A percentile compares a stretch with the other conserved stretches of the same genome.
These are phyloP conservation scores for Dissostichus mawsoni DNA, from an alignment of 2,113 vertebrate species.

Conservation along the genomic window DNA sequence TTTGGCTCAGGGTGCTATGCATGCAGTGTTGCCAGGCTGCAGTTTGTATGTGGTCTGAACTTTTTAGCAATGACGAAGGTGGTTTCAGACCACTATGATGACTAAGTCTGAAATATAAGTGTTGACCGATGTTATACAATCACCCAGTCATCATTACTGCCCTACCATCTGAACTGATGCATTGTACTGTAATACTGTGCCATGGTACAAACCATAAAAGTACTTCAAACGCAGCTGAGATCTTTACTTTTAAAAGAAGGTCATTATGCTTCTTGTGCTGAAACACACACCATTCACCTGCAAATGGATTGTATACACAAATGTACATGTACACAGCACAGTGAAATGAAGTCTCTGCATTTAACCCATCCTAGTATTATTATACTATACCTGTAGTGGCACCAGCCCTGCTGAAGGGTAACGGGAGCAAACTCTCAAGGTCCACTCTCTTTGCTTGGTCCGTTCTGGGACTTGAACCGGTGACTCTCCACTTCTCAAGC, in stretches of 20 bases:
- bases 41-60: slow-evolving; percentile 37
- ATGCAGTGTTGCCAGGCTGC: slow-evolving; percentile 23
- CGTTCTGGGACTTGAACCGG: too few relatives aligned
- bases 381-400: too few relatives aligned
- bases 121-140: slow-evolving; percentile 38
- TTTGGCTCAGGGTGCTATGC: neutral
- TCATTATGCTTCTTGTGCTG: slow-evolving; percentile 10
- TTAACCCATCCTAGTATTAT: too few relatives aligned
- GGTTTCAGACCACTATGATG: slow-evolving; percentile 34
- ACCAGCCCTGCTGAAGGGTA: too few relatives aligned
- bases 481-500: too few relatives aligned
- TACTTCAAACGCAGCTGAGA: slow-evolving; percentile 16
- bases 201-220: neutral
- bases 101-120: slow-evolving; percentile 30
- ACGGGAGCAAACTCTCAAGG: too few relatives aligned
- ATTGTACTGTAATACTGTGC: slow-evolving; percentile 28
- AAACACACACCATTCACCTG: slow-evolving; percentile 13
- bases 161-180: slow-evolving; percentile 33
- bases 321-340: too few relatives aligned
- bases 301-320: too few relatives aligned
- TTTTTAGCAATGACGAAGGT: neutral
- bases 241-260: slow-evolving; percentile 16
- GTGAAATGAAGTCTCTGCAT: too few relatives aligned
- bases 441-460: too few relatives aligned
- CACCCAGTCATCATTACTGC: slow-evolving; percentile 33